These are phyloP conservation scores for Pachliopta kotzebuea DNA, from an alignment of 2,888 invertebrate genomes.

Conservation along the genomic window DNA sequence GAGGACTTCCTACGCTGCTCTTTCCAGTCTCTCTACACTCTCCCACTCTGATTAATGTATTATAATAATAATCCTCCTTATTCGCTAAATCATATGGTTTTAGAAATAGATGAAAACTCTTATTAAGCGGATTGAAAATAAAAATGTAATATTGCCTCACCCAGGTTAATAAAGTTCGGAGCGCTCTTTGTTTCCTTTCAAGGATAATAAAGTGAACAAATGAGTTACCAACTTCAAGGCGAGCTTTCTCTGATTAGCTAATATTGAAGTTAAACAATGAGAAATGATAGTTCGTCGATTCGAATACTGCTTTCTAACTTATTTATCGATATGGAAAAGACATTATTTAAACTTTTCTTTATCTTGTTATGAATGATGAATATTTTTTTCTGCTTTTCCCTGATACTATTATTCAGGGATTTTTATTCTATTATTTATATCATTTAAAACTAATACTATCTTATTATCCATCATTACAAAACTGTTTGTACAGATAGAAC, in stretches of 20 bases:
- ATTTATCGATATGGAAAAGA: not conserved
- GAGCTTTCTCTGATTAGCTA: conserved; percentile 26
- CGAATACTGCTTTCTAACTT: conserved; percentile 4
- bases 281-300: conserved; percentile 14
- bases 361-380: not conserved
- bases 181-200: conserved; percentile 22
- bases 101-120: too few relatives aligned
- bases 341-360: not conserved
- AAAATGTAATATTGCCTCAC: conserved; percentile 16
- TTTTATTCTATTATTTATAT: too few relatives aligned
- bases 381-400: too few relatives aligned
- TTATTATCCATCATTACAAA: too few relatives aligned
- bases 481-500: too few relatives aligned
- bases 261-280: conserved; percentile 23
- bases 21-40: too few relatives aligned
- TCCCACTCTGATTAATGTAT: too few relatives aligned
- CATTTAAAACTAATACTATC: too few relatives aligned
- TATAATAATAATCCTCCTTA: too few relatives aligned
- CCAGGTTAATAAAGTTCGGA: conserved; percentile 20
- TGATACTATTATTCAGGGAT: too few relatives aligned
- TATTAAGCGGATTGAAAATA: not conserved
- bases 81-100: too few relatives aligned
- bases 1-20: too few relatives aligned
- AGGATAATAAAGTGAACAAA: conserved; percentile 29
- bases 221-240: conserved; percentile 27